Base-by-base conservation (phyloP, 2,113 vertebrate genomes). In the Hystrix cristata region DNA sequence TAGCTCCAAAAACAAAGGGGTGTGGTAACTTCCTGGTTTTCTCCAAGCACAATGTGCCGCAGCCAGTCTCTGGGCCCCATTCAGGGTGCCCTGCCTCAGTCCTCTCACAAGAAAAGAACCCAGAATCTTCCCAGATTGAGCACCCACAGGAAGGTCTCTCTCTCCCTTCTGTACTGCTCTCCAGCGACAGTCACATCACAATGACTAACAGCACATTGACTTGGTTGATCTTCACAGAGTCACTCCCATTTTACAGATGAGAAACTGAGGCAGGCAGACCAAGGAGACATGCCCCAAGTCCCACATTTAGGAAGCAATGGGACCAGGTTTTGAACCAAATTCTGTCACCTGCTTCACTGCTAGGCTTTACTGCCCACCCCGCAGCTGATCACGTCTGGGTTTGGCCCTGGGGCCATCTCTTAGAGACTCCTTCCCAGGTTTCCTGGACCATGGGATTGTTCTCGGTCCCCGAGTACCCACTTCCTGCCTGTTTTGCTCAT, bases 1-100 rank as follows among this genome's bases (percentile, higher is more conserved):
- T 46, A 10, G 57, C 31, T n/a, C 76, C 95, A 95, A 34, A 92
- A 85, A 59, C 38, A n/a, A 95, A 89, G 69, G 84, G 34, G 46
- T 55, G 46, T 78, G 80, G 57, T 79, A 13, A 23, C 65, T 78
- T 60, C 85, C 81, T 43, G 69, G 6, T 38, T 86, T 67, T 86
- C 84, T 55, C 48, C 51, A 64, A 84, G 72, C 57, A 78, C 15
- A 18, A 2, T 21, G 5, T 4, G 43, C 85, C 72, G 12, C 46
- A 4, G 3, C 57, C 48, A 46, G 31, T 19, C 53, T 72, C 91
- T 16, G 31, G 7, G 25, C 89, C 29, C 34, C 60, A 59, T 14
- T 64, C 59, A 86, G 79, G 27, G 13, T 5, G 57, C 38, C 51
- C 27, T 31, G 6, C 4, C 53, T 34, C 48, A 19, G 10, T 59